Base-by-base conservation (phyloP, 1,140 invertebrate species). In the Ericerus pela region DNA sequence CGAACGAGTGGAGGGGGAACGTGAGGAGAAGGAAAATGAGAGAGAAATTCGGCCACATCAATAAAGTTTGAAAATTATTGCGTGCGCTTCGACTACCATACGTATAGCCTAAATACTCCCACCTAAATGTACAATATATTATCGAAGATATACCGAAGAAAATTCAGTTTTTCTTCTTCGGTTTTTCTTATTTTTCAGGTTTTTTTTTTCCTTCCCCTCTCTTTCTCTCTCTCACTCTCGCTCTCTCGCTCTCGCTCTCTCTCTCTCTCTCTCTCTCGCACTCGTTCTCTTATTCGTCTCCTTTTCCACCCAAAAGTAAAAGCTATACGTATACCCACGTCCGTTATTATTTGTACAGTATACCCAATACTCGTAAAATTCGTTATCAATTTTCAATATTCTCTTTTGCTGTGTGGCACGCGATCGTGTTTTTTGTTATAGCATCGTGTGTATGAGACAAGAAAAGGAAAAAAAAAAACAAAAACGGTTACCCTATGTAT, bases 31-130 rank as follows among this genome's bases (percentile, higher is more conserved):
- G 8, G n/a, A 33, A 10, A 33, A 10, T n/a, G 8, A 33, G 30
- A 33, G n/a, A n/a, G 30, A 33, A 33, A 33, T 47, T 47, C 20
- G 41, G 20, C 20, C 41, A 47, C 41, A 47, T 47, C 41, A 47
- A 47, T 47, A 47, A 8, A 10, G 20, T 47, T 16, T 47, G 22
- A 18, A 16, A 24, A 47, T 47, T 47, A 47, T 47, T 47, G 41
- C 41, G 41, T 47, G 41, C 26, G 41, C 41, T 18, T 47, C 41
- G 18, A 47, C 26, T 47, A 18, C 20, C 2, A 10, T 47, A n/a
- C n/a, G n/a, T n/a, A n/a, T n/a, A n/a, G n/a, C n/a, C n/a, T n/a
- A n/a, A n/a, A n/a, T n/a, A n/a, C 41, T 47, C 20, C 20, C 16
- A 47, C 41, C 41, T 24, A 16, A 47, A 47, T 47, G 16, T 41